A percentile compares a stretch with the other conserved stretches of the same genome.
phyloP scores from a whole-genome alignment of 2,888 invertebrate genomes.

The Anodontia alba region DNA sequence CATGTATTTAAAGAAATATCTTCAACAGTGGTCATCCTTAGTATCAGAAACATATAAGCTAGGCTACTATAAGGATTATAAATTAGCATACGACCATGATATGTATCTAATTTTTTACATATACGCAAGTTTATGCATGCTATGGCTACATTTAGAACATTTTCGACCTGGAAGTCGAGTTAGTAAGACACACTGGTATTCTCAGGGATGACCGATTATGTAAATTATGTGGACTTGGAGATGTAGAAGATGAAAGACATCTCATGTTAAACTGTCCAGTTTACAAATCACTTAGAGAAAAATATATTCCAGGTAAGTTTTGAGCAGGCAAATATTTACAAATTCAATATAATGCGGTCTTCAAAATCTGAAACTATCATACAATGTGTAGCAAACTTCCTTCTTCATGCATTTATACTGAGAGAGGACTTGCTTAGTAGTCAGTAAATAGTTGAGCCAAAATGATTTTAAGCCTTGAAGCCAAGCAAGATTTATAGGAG shows the following conservation, averaged over 20 bases:
- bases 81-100: neutral
- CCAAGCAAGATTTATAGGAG: too few species aligned
- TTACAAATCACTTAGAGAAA: neutral
- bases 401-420: neutral
- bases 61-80: neutral
- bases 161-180: conserved; percentile 12
- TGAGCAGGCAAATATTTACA: neutral
- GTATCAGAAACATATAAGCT: too few species aligned
- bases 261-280: neutral
- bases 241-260: neutral
- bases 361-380: neutral
- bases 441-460: too few species aligned
- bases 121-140: conserved; percentile 1
- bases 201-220: too few species aligned
- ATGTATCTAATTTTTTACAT: neutral
- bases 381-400: neutral
- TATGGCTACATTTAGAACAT: neutral
- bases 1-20: neutral
- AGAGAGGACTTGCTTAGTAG: neutral
- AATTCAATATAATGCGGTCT: neutral
- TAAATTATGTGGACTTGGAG: neutral
- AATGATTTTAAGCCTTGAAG: too few species aligned
- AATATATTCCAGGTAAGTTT: neutral
- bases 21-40: too few species aligned
- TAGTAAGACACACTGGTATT: too few species aligned